Percentiles rank a stretch among this genome's conserved stretches.
Evolutionary conservation across 2,888 invertebrate species (phyloP).

Genomic region (Callimorpha dominula): DNA sequence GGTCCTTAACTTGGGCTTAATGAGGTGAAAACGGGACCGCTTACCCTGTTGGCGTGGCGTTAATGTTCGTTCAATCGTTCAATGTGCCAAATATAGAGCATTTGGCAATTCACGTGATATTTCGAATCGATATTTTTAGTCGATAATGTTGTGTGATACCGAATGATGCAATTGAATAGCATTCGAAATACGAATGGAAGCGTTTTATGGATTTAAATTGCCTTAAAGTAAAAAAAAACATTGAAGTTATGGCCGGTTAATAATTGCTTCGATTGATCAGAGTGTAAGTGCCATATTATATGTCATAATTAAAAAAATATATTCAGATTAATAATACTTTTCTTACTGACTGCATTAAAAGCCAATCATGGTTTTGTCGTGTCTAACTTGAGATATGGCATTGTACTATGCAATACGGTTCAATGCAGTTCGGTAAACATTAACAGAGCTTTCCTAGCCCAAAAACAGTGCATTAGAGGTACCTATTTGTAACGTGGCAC

Average conservation of each 20-base stretch:
- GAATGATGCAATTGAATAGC: constrained; percentile 35
- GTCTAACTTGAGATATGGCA: no score
- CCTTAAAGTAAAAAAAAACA: neutral
- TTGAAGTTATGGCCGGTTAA: neutral
- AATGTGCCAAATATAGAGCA: constrained; percentile 56
- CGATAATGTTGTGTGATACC: constrained; percentile 44
- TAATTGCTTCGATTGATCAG: neutral
- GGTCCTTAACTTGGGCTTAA: constrained; percentile 83
- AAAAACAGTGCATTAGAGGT: no score
- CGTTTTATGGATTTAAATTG: neutral
- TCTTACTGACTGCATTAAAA: no score
- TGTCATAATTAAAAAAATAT: no score
- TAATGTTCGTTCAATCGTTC: constrained; percentile 70
- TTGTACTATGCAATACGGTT: no score
- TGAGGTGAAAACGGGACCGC: constrained; percentile 84
- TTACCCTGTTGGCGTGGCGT: constrained; percentile 68
- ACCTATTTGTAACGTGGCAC: no score
- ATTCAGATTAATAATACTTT: no score
- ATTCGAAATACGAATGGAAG: constrained; percentile 32
- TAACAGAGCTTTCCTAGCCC: no score
- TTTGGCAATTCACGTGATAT: constrained; percentile 47
- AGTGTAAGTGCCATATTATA: no score
- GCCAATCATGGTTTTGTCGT: no score
- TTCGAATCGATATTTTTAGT: constrained; percentile 50
- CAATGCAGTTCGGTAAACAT: no score